phyloP scores from a whole-genome alignment of 1,140 invertebrate genomes.

The Sminthurides bifidus region DNA sequence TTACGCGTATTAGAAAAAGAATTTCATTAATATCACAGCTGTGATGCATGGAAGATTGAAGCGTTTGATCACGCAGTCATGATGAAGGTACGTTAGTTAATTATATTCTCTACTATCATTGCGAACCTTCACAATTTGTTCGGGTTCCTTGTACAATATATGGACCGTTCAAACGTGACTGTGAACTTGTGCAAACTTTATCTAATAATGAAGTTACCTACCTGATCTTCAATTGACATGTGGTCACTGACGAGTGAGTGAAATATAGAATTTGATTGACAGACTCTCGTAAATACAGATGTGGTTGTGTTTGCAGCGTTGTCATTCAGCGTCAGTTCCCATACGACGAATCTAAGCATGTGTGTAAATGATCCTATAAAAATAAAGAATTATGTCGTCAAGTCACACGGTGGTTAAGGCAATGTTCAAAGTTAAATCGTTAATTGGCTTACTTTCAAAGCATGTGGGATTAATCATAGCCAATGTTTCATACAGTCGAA shows the following conservation, averaged over 20 bases:
- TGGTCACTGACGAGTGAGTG: conserved; percentile 90
- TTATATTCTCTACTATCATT: too few species aligned
- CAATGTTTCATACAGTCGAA: conserved; percentile 82
- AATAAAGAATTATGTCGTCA: conserved; percentile 6
- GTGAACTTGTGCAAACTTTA: too few species aligned
- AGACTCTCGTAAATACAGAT: conserved; percentile 68
- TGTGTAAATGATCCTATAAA: conserved; percentile 62
- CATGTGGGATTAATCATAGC: conserved; percentile 66
- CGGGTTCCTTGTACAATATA: too few species aligned
- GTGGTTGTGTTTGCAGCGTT: conserved; percentile 90
- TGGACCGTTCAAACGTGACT: too few species aligned
- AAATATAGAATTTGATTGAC: conserved; percentile 58
- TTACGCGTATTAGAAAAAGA: too few species aligned
- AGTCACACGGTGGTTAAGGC: neutral
- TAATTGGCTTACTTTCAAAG: conserved; percentile 55
- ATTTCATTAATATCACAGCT: too few species aligned
- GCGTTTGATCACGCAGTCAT: too few species aligned
- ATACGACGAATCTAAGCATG: conserved; percentile 82
- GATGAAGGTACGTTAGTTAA: too few species aligned
- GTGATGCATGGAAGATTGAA: too few species aligned
- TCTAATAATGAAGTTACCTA: conserved; percentile 37
- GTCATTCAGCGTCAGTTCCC: conserved; percentile 91
- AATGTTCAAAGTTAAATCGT: neutral
- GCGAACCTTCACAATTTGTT: too few species aligned
- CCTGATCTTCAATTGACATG: conserved; percentile 93